Evolutionary conservation across 2,113 vertebrate genomes (phyloP).

Genomic region (Channa maculata): DNA sequence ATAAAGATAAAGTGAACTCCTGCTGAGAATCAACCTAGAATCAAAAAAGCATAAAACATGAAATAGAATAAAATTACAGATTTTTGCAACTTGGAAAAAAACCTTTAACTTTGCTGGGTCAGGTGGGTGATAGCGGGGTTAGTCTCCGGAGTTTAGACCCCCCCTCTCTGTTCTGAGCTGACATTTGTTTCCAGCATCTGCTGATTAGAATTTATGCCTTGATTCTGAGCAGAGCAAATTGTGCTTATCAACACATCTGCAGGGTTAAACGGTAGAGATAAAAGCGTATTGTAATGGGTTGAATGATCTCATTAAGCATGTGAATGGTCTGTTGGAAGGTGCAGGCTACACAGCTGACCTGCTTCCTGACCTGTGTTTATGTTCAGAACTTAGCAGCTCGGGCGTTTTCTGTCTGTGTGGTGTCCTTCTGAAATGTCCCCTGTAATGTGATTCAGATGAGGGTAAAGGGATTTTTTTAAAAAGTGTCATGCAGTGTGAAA

Average conservation of each 20-base stretch:
- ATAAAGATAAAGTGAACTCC: neutral
- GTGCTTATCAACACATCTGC: constrained; percentile 28
- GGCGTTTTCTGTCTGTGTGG: constrained; percentile 29
- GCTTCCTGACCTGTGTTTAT: constrained; percentile 6
- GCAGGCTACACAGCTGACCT: constrained; percentile 10
- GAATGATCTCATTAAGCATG: constrained; percentile 34
- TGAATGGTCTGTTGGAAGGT: neutral
- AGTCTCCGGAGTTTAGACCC: neutral
- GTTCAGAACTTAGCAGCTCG: constrained; percentile 22
- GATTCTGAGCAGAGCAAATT: neutral
- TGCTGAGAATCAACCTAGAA: constrained; percentile 51
- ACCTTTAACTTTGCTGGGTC: constrained; percentile 1
- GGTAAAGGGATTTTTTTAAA: too few species aligned
- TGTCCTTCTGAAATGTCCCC: constrained; percentile 29
- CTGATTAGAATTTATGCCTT: neutral
- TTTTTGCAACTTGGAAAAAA: constrained; percentile 9
- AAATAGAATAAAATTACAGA: constrained; percentile 14
- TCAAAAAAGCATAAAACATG: neutral
- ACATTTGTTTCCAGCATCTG: constrained; percentile 11
- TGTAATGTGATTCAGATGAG: neutral
- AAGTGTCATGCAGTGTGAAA: constrained; percentile 7
- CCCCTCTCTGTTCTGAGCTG: neutral
- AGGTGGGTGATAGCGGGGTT: neutral
- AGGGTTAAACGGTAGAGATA: constrained; percentile 23
- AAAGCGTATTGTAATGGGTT: neutral